Evolutionary conservation across 2,888 invertebrate species (phyloP), one percentile per base, ranked within the genome.

Genomic region (Pecten maximus): DNA sequence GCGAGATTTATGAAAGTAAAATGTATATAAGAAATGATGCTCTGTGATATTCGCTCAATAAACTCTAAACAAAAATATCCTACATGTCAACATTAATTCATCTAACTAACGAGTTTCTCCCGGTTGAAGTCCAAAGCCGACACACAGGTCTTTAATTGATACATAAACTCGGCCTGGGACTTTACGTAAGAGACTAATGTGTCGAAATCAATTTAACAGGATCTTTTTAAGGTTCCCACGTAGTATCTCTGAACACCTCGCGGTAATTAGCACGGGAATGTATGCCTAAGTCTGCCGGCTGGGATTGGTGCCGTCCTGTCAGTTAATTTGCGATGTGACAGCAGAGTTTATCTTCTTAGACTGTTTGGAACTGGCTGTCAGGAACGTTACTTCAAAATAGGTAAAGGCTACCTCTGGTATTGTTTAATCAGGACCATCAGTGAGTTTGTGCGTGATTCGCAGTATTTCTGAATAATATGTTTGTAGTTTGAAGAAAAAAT

Each of bases 141-240:
- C 74, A 74, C 74, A 8, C 74, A 12, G 35, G 35, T 74, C 74
- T 74, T 74, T 74, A 74, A 74, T 74, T 74, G 23, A 74, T 12
- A 74, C 74, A 74, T 74, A 74, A 74, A 74, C 74, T 74, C 74
- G 74, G 10, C 35, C 74, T 35, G 74, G 74, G 74, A 74, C 74
- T 74, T 28, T 3, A 74, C 6, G 35, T 35, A 12, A 35, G 74
- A 74, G 28, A 74, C 74, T 4, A 16, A 74, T 74, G 35, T 74
- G 74, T 74, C 74, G 74, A 74, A 35, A 74, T 74, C 74, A 74
- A 74, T 74, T 74, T 35, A 28, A 28, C 74, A 3, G 74, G 28
- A 74, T 35, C 74, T 28, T 74, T 60, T 35, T 74, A 74, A 74
- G 35, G 12, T 28, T 74, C 8, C 74, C 10, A 10, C 2, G 10